Percentiles rank a stretch among this genome's conserved stretches.
Conservation (phyloP, 2,888 invertebrate genomes). For the Mythimna albipuncta region DNA sequence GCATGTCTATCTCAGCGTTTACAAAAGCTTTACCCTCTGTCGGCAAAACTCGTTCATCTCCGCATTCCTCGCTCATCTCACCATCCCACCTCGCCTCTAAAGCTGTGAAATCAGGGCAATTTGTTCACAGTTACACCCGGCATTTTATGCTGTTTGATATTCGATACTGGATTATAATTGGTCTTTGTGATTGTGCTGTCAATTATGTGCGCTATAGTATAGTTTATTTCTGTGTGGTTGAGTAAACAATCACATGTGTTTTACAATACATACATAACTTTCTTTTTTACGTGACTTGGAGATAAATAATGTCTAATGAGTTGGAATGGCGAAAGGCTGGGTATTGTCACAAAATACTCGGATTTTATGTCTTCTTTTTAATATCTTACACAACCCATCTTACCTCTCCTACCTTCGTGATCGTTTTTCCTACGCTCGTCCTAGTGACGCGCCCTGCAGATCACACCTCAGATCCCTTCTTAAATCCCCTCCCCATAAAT, state of each 20-base stretch:
- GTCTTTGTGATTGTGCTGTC: conserved; percentile 47
- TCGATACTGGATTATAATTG: conserved; percentile 60
- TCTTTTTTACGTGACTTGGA: conserved; percentile 4
- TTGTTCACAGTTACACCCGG: conserved; percentile 41
- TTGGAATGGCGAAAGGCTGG: background rate
- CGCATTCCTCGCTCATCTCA: conserved; percentile 42
- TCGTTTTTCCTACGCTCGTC: no score
- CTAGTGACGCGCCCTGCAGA: no score
- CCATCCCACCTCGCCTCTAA: conserved; percentile 5
- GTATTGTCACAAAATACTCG: background rate
- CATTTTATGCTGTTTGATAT: conserved; percentile 64
- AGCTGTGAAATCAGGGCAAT: conserved; percentile 57
- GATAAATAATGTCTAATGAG: background rate
- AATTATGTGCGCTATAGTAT: conserved; percentile 40
- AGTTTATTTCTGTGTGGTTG: conserved; percentile 35
- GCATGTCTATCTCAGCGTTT: no score
- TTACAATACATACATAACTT: conserved; percentile 17
- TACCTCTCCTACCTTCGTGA: no score
- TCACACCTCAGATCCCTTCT: no score
- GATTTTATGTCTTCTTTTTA: no score
- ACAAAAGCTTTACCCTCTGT: background rate
- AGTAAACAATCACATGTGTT: conserved; percentile 19
- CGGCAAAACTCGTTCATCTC: conserved; percentile 7
- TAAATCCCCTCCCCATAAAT: no score
- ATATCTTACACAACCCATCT: no score